Evolutionary conservation across 2,888 invertebrate genomes (phyloP).

Genomic region (Troides aeacus): DNA sequence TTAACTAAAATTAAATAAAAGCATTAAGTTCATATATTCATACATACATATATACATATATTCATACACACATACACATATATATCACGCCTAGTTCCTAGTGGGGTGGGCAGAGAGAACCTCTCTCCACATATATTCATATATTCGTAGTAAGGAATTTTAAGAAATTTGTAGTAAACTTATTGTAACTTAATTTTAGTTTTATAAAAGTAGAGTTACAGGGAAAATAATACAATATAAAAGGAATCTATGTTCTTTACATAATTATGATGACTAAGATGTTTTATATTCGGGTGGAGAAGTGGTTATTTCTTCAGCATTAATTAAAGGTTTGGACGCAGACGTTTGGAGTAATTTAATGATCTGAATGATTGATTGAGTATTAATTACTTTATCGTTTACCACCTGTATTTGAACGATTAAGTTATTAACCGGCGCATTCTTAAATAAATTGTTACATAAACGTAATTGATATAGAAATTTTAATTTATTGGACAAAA

Average conservation of each 20-base stretch:
- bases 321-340: slow-evolving; percentile 50
- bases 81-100: too few species aligned
- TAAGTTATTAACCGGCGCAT: slow-evolving; percentile 31
- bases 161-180: too few species aligned
- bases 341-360: slow-evolving; percentile 73
- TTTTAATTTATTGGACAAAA: too few species aligned
- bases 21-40: too few species aligned
- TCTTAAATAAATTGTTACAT: neutral
- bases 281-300: neutral
- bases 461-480: too few species aligned
- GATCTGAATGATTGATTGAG: slow-evolving; percentile 70
- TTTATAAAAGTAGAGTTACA: neutral
- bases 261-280: neutral
- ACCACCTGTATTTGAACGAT: slow-evolving; percentile 58
- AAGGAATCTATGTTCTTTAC: neutral
- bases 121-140: too few species aligned
- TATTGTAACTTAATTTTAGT: slow-evolving; percentile 2
- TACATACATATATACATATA: too few species aligned
- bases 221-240: neutral
- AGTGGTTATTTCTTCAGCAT: slow-evolving; percentile 29
- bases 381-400: slow-evolving; percentile 75
- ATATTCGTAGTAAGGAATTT: too few species aligned
- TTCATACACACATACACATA: too few species aligned
- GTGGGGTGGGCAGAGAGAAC: too few species aligned
- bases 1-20: too few species aligned